A percentile compares a stretch with the other conserved stretches of the same genome.
phyloP scores from a whole-genome alignment of 2,797 vertebrate genomes.

The Champsocephalus gunnari region DNA sequence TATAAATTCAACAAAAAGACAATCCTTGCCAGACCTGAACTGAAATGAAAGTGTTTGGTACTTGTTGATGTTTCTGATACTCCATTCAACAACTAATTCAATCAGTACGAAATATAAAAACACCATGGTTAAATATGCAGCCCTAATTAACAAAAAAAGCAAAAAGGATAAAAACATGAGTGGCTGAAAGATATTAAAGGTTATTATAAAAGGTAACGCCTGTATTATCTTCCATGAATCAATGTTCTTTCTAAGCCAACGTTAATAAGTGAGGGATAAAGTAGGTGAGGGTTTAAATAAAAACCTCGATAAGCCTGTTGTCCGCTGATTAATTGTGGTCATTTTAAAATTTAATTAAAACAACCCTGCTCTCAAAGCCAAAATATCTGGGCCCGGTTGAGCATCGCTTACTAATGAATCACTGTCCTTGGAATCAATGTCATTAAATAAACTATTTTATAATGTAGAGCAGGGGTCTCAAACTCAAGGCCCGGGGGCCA shows the following conservation, averaged over 20 bases:
- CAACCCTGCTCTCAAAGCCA: conserved; percentile 24
- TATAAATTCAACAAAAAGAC: not conserved
- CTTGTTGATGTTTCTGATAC: not conserved
- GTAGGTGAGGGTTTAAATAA: conserved; percentile 19
- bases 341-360: conserved; percentile 63
- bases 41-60: not conserved
- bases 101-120: not conserved
- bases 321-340: conserved; percentile 52
- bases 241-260: conserved; percentile 15
- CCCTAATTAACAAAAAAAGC: not conserved
- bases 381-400: not conserved
- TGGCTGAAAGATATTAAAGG: not conserved
- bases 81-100: not conserved
- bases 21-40: not conserved
- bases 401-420: conserved; percentile 28
- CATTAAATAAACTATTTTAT: not conserved
- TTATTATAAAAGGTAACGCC: not conserved
- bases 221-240: conserved; percentile 20
- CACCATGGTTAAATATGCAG: not conserved
- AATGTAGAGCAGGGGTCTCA: not conserved
- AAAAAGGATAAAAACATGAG: too few species aligned
- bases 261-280: conserved; percentile 34
- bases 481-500: too few species aligned
- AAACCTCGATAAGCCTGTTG: conserved; percentile 27
- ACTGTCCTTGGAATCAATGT: conserved; percentile 15